Percentiles rank a stretch among this genome's conserved stretches.
These are phyloP conservation scores for Neostethus bicornis DNA, from an alignment of 2,797 vertebrate species.

Conservation along the genomic window DNA sequence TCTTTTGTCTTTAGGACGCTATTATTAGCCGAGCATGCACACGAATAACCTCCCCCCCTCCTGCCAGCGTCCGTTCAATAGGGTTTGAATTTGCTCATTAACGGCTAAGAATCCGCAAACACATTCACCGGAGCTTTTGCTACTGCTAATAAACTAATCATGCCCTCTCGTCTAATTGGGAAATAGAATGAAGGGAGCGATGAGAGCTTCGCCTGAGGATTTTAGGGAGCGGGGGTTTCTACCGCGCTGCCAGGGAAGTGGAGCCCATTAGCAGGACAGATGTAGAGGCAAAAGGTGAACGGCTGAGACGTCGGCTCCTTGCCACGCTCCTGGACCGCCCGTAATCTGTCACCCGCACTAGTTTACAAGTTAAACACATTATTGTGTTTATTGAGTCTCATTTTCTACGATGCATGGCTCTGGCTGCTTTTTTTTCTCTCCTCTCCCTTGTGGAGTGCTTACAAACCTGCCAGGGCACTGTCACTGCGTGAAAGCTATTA, in stretches of 20 bases:
- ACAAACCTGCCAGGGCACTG: slow-evolving; percentile 62
- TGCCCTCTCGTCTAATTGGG: slow-evolving; percentile 83
- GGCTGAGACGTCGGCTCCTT: slow-evolving; percentile 66
- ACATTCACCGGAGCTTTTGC: slow-evolving; percentile 80
- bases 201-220: slow-evolving; percentile 72
- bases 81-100: slow-evolving; percentile 86
- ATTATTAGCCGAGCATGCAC: slow-evolving; percentile 81
- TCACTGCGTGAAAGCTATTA: slow-evolving; percentile 69
- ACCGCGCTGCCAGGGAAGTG: slow-evolving; percentile 52
- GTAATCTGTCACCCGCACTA: slow-evolving; percentile 75
- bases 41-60: slow-evolving; percentile 57
- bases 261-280: slow-evolving; percentile 78
- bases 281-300: slow-evolving; percentile 80
- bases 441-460: slow-evolving; percentile 52
- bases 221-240: slow-evolving; percentile 55
- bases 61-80: slow-evolving; percentile 74
- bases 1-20: slow-evolving; percentile 86
- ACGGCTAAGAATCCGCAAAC: slow-evolving; percentile 84
- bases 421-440: slow-evolving; percentile 16
- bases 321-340: slow-evolving; percentile 64
- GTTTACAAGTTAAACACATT: slow-evolving; percentile 84
- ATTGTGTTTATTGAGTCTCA: slow-evolving; percentile 74
- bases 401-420: slow-evolving; percentile 60
- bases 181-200: slow-evolving; percentile 77
- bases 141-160: slow-evolving; percentile 86